Evolutionary conservation across 1,140 invertebrate species (phyloP).

Genomic region (Elysia chlorotica): DNA sequence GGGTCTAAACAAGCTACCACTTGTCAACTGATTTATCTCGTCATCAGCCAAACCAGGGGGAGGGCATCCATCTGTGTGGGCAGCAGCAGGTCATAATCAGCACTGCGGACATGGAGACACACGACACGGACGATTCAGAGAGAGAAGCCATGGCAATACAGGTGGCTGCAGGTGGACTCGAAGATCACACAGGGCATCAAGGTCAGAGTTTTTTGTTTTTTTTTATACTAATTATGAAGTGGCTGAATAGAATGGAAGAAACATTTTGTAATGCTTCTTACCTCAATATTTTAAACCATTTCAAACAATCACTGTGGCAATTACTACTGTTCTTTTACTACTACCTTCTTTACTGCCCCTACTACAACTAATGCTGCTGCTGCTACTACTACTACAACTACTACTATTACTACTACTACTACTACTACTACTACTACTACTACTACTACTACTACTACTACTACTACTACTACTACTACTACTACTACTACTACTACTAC

Average conservation of each 20-base stretch:
- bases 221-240: too few relatives aligned
- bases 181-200: too few relatives aligned
- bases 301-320: too few relatives aligned
- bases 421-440: not conserved
- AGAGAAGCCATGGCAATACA: constrained; percentile 22
- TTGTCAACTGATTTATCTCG: too few relatives aligned
- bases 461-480: not conserved
- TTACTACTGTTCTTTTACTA: not conserved
- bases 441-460: not conserved
- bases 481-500: not conserved
- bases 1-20: too few relatives aligned
- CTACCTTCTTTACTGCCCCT: not conserved
- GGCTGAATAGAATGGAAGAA: too few relatives aligned
- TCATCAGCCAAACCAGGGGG: constrained; percentile 28
- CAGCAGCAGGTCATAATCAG: constrained; percentile 34
- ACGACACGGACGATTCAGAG: constrained; percentile 6
- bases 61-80: constrained; percentile 36
- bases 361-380: too few relatives aligned
- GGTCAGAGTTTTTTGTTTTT: too few relatives aligned
- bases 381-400: not conserved
- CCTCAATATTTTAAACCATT: too few relatives aligned
- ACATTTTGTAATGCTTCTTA: too few relatives aligned
- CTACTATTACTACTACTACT: not conserved
- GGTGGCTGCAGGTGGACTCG: constrained; percentile 25
- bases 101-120: constrained; percentile 16